phyloP scores from a whole-genome alignment of 2,113 vertebrate genomes.

The Pristiophorus japonicus region DNA sequence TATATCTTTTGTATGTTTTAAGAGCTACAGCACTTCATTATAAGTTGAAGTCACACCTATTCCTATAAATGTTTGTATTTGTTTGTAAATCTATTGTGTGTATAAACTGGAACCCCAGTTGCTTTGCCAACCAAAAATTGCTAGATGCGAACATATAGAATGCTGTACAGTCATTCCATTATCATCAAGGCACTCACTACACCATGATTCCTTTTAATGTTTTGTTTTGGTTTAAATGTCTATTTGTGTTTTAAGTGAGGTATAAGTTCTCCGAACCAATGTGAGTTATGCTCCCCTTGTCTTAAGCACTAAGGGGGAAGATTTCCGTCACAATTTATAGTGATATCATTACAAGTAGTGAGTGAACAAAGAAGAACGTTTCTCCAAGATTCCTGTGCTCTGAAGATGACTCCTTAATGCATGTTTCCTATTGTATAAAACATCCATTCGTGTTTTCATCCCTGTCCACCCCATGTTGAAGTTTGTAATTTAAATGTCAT shows the following conservation, averaged over 20 bases:
- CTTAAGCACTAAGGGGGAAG: background rate
- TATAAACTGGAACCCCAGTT: background rate
- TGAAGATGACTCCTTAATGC: background rate
- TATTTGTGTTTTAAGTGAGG: background rate
- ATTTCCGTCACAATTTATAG: background rate
- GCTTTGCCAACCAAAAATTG: background rate
- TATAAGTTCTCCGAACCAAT: background rate
- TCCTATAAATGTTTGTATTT: background rate
- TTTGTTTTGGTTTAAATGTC: background rate
- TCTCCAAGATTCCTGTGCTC: background rate
- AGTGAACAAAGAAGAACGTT: background rate
- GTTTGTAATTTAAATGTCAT: too few relatives aligned
- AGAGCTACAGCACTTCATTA: background rate
- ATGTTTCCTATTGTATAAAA: background rate
- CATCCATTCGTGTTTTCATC: background rate
- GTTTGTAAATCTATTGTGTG: background rate
- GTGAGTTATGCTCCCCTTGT: background rate
- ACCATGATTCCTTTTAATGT: background rate
- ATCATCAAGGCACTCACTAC: background rate
- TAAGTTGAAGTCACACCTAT: background rate
- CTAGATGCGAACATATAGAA: background rate
- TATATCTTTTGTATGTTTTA: background rate
- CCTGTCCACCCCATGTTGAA: background rate
- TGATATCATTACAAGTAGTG: background rate
- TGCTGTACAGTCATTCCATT: background rate